Conservation (phyloP, 2,113 vertebrate genomes). For the Rhabdomys dilectus region DNA sequence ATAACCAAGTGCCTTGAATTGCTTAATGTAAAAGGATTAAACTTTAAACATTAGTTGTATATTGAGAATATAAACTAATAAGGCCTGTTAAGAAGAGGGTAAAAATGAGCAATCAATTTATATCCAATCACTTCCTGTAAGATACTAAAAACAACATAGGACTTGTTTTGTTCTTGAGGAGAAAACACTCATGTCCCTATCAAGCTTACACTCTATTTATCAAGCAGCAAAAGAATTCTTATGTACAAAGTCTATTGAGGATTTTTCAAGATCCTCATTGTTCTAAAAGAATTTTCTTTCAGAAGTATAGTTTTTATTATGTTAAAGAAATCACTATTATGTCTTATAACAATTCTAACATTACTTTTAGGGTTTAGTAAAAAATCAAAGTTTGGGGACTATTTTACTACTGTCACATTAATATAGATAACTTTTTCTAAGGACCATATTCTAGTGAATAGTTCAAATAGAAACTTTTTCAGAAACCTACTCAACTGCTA, state of each 20-base stretch:
- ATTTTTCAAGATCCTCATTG: constrained; percentile 28
- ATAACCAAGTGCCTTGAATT: constrained; percentile 34
- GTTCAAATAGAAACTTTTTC: constrained; percentile 5
- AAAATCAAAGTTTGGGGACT: neutral
- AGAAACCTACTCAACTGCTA: constrained; percentile 37
- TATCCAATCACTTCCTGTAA: neutral
- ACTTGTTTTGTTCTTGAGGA: neutral
- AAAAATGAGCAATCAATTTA: constrained; percentile 18
- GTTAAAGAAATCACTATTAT: neutral
- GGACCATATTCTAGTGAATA: constrained; percentile 14
- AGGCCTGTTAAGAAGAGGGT: neutral
- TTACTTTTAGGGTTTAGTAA: constrained; percentile 16
- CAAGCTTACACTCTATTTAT: constrained; percentile 7
- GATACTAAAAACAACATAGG: neutral
- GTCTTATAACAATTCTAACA: neutral
- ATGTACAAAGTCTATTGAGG: neutral
- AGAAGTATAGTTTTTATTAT: constrained; percentile 5
- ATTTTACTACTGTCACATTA: constrained; percentile 44
- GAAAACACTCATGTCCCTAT: neutral
- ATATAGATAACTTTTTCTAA: neutral
- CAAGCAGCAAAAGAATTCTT: constrained; percentile 4
- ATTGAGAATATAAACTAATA: constrained; percentile 52
- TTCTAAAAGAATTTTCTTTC: constrained; percentile 28
- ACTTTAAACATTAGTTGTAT: constrained; percentile 24
- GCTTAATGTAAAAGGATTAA: constrained; percentile 53